Evolutionary conservation across 2,797 vertebrate genomes (phyloP).

Genomic region (Crocidura indochinensis): DNA sequence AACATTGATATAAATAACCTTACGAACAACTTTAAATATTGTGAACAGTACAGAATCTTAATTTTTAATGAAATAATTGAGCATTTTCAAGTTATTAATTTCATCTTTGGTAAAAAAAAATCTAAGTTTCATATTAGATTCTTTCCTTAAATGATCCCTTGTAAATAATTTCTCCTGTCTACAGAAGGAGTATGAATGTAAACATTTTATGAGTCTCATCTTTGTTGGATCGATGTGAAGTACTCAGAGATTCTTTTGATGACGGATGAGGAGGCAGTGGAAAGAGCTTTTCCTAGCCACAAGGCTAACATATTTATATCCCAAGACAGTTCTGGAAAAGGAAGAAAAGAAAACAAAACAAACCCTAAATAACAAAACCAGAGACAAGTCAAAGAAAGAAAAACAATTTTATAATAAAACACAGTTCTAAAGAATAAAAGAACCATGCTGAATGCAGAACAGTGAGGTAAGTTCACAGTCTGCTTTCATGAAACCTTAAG

Average conservation of each 20-base stretch:
- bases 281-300: too few relatives aligned
- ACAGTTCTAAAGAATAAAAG: too few relatives aligned
- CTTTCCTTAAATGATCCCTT: neutral
- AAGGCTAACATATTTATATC: neutral
- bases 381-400: neutral
- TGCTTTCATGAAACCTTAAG: too few relatives aligned
- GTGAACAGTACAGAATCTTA: neutral
- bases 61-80: neutral
- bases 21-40: neutral
- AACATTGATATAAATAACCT: neutral
- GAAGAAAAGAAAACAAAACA: neutral
- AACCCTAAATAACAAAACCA: neutral
- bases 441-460: too few relatives aligned
- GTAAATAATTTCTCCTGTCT: neutral
- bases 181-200: neutral
- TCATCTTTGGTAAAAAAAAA: neutral
- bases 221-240: neutral
- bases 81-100: neutral
- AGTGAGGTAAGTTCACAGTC: too few relatives aligned
- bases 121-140: neutral
- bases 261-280: neutral
- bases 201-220: neutral
- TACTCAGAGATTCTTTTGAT: neutral
- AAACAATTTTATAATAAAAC: neutral
- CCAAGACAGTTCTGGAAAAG: neutral